These are phyloP conservation scores for Cettia cetti DNA, from an alignment of 2,113 vertebrate species.

Conservation along the genomic window DNA sequence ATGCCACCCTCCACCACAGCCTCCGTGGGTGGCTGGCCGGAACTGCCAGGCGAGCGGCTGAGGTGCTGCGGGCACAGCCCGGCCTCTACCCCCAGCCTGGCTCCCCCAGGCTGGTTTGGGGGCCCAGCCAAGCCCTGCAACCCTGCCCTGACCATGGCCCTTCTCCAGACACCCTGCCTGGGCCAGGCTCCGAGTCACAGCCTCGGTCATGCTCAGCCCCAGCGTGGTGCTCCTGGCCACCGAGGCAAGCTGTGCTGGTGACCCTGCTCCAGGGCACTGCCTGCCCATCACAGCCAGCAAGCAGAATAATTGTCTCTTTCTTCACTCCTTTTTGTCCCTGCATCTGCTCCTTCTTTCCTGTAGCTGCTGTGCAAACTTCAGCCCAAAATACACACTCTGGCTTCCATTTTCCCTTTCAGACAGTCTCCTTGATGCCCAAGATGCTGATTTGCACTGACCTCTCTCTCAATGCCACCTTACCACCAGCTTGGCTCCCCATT, in stretches of 20 bases:
- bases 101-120: neutral
- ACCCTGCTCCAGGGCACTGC: neutral
- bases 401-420: neutral
- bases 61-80: neutral
- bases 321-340: neutral
- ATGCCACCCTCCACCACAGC: neutral
- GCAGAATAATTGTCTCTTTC: neutral
- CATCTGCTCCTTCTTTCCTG: neutral
- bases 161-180: neutral
- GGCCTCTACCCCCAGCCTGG: neutral
- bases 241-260: fast-evolving
- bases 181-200: neutral
- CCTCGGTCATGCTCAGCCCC: neutral
- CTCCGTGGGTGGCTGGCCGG: fast-evolving
- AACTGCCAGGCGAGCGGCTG: fast-evolving
- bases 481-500: neutral
- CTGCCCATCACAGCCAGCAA: neutral
- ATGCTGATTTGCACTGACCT: neutral
- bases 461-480: neutral
- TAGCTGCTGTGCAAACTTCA: neutral
- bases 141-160: neutral
- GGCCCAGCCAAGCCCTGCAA: neutral
- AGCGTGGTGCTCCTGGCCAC: neutral
- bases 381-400: neutral
- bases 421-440: neutral